phyloP scores from a whole-genome alignment of 2,113 vertebrate genomes.

The Ardeotis arabs region DNA sequence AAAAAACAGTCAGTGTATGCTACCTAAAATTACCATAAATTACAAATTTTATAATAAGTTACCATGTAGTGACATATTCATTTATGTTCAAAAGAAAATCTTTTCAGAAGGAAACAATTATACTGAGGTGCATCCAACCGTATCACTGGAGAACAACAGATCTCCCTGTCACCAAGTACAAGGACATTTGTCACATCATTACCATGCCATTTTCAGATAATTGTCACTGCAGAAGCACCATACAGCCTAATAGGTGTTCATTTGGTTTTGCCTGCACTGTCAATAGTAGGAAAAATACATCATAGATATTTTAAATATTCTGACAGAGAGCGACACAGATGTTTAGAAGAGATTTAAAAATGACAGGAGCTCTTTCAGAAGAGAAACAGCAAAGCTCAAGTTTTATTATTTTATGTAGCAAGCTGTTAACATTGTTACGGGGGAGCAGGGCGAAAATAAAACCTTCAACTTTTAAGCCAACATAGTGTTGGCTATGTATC shows the following conservation, averaged over 20 bases:
- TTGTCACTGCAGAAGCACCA: not conserved
- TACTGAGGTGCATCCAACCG: not conserved
- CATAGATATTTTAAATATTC: not conserved
- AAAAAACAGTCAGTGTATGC: not conserved
- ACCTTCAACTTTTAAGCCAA: not conserved
- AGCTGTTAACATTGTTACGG: not conserved
- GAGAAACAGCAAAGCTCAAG: not conserved
- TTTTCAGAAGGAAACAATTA: not conserved
- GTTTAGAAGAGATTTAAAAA: not conserved
- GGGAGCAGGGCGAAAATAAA: not conserved
- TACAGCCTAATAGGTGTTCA: not conserved
- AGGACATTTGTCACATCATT: constrained; percentile 25
- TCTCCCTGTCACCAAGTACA: not conserved
- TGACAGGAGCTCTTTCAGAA: not conserved
- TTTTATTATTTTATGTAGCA: not conserved
- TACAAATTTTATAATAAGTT: not conserved
- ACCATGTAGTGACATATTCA: not conserved
- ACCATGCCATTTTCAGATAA: not conserved
- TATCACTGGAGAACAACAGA: not conserved
- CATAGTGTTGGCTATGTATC: not conserved
- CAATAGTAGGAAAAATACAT: not conserved
- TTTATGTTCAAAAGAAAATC: not conserved
- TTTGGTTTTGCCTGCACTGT: not conserved
- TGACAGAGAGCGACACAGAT: not conserved
- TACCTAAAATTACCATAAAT: not conserved